Evolutionary conservation across 2,113 vertebrate species (phyloP).

Genomic region (Macrotis lagotis): DNA sequence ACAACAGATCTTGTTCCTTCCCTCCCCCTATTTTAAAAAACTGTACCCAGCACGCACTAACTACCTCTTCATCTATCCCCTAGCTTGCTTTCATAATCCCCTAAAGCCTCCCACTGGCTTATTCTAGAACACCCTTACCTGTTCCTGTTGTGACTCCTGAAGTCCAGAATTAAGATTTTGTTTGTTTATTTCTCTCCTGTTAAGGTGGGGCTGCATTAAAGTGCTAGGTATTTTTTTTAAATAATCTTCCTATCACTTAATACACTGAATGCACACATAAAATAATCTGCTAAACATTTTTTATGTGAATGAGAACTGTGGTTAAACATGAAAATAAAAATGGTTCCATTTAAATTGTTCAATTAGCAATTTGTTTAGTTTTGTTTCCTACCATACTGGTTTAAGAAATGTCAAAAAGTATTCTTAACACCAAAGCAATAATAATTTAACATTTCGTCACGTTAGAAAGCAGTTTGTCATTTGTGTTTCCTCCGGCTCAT

Average conservation of each 20-base stretch:
- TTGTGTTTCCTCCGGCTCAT: neutral
- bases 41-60: neutral
- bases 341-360: neutral
- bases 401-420: neutral
- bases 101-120: neutral
- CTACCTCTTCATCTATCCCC: neutral
- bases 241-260: neutral
- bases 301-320: neutral
- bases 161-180: neutral
- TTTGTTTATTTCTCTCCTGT: neutral
- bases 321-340: neutral
- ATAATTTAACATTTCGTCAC: neutral
- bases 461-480: slow-evolving; percentile 13
- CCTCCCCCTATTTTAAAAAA: neutral
- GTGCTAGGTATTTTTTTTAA: neutral
- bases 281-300: neutral
- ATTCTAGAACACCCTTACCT: neutral
- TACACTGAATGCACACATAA: neutral
- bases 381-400: neutral
- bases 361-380: neutral
- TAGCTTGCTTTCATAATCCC: neutral
- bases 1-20: neutral
- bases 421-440: neutral
- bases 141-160: neutral
- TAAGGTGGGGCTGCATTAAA: neutral